A percentile compares a stretch with the other conserved stretches of the same genome.
phyloP scores from a whole-genome alignment of 2,797 vertebrate species.

The Micrastur ruficollis region DNA sequence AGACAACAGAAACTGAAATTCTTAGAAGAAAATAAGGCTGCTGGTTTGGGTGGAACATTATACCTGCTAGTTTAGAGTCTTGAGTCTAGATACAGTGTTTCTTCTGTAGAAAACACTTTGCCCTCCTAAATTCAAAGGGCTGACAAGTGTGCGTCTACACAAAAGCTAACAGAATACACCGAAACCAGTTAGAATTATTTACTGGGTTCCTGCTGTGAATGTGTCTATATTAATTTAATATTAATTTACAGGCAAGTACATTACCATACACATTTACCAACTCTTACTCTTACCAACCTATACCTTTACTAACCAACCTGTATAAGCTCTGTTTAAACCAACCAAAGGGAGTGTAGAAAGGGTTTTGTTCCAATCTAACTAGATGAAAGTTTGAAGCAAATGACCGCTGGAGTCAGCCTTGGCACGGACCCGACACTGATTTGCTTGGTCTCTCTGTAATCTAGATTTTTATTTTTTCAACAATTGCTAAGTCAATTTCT shows the following conservation, averaged over 20 bases:
- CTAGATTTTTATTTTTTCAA: not conserved
- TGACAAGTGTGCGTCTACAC: not conserved
- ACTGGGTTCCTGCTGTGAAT: not conserved
- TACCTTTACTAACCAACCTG: not conserved
- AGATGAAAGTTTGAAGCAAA: not conserved
- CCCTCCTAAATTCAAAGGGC: not conserved
- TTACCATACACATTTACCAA: not conserved
- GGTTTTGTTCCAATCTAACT: not conserved
- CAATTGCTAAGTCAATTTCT: not conserved
- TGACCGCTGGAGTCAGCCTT: not conserved
- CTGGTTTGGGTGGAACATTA: not conserved
- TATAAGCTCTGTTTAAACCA: not conserved
- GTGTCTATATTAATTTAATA: not conserved
- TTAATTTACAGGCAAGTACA: not conserved
- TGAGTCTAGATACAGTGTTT: not conserved
- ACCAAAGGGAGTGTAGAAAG: not conserved
- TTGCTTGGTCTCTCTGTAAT: not conserved
- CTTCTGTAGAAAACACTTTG: not conserved
- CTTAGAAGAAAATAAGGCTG: not conserved
- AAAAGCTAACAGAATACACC: not conserved
- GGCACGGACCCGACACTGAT: not conserved
- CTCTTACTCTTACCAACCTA: not conserved
- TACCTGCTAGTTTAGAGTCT: not conserved
- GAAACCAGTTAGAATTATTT: not conserved
- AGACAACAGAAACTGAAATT: not conserved